A percentile compares a stretch with the other conserved stretches of the same genome.
These are phyloP conservation scores for Cheilosia impressa DNA, from an alignment of 2,888 invertebrate species.

Conservation along the genomic window DNA sequence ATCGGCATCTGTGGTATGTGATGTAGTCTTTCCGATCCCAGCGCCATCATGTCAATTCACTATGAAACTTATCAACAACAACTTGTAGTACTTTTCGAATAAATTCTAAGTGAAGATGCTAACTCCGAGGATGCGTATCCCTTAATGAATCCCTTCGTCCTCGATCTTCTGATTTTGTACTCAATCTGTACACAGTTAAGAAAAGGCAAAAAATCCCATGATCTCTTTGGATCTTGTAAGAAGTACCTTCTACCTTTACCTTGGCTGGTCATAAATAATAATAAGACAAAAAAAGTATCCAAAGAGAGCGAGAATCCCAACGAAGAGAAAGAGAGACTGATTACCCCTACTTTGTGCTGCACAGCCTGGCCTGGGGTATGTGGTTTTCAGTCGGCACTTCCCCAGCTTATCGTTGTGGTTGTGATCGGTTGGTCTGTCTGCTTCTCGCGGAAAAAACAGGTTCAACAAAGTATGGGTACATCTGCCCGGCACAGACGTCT, in stretches of 20 bases:
- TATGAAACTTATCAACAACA: slow-evolving; percentile 19
- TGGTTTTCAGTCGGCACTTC: slow-evolving; percentile 31
- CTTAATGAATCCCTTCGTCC: slow-evolving; percentile 83
- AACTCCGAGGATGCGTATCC: slow-evolving; percentile 79
- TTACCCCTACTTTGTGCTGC: slow-evolving; percentile 57
- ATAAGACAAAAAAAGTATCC: slow-evolving; percentile 29
- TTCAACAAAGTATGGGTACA: slow-evolving; percentile 58
- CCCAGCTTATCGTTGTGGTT: slow-evolving; percentile 21
- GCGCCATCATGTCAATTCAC: slow-evolving; percentile 68
- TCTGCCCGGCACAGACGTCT: slow-evolving; percentile 54
- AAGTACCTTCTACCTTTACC: slow-evolving; percentile 27
- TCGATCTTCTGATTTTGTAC: slow-evolving; percentile 72
- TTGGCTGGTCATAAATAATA: slow-evolving; percentile 15
- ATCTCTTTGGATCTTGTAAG: slow-evolving; percentile 70
- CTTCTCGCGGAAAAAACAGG: slow-evolving; percentile 50
- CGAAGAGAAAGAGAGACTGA: slow-evolving; percentile 27
- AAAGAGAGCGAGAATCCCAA: slow-evolving; percentile 49
- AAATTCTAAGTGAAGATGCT: slow-evolving; percentile 72
- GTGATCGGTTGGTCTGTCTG: slow-evolving; percentile 22
- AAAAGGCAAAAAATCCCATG: slow-evolving; percentile 47
- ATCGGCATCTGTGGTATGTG: slow-evolving; percentile 47
- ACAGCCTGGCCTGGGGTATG: slow-evolving; percentile 2
- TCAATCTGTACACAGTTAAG: slow-evolving; percentile 64
- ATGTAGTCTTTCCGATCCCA: slow-evolving; percentile 65
- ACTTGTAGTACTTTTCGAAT: slow-evolving; percentile 9